Base-by-base conservation (phyloP, 2,888 invertebrate species). In the Andrena camellia region DNA sequence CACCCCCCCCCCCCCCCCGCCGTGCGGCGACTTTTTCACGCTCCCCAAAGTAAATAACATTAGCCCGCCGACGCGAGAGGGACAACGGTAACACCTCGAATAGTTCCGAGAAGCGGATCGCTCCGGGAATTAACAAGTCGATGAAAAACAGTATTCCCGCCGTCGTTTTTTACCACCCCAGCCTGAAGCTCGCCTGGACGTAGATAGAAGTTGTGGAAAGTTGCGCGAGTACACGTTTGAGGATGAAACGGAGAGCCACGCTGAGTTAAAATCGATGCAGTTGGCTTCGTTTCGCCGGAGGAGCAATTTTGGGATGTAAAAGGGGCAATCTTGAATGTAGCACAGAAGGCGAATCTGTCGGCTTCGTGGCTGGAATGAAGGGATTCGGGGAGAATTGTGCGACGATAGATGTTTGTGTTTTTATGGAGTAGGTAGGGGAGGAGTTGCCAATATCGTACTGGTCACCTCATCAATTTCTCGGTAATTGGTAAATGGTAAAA, bases 21-120 rank as follows among this genome's bases (percentile, higher is more conserved):
- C 17, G 13, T 42, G 42, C 1, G 42, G 42, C 42, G 42, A 42
- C 42, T 42, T 26, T 76, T 62, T 67, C 35, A 69, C 52, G 54
- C 42, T 29, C 23, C 23, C 26, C 6, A 54, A 72, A 66, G 70
- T 87, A 81, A 87, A 85, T 70, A 85, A 78, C 86, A 78, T 73
- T 78, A 81, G 64, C 73, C 77, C 62, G 42, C 26, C 48, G 60
- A 33, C 50, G 59, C 73, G 74, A 83, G 73, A 50, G 66, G 71
- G 57, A 68, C 76, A 75, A 79, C 64, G 74, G 79, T 78, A 85
- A 67, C 80, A 54, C 67, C 42, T 42, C 66, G 67, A 69, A 73
- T 81, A 68, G 81, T 81, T 81, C 69, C 20, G 59, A 81, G 73
- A 42, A 80, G 66, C 80, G 80, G 60, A 80, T 79, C 80, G 70